Conservation (phyloP, 2,888 invertebrate genomes). For the Parascotia fuliginaria region DNA sequence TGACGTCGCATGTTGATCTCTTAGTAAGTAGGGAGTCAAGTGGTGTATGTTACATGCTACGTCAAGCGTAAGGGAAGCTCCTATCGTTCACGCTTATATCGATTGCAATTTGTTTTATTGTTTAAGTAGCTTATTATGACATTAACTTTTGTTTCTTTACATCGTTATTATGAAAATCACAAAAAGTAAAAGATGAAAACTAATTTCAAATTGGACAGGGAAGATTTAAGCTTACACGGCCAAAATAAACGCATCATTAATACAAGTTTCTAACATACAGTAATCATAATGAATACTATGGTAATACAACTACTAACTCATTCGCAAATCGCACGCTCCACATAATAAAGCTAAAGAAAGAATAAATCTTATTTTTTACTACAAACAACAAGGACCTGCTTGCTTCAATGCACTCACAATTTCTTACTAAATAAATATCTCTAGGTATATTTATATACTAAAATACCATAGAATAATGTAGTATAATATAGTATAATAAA, state of each 20-base stretch:
- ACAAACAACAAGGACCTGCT: not conserved
- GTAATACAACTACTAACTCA: not conserved
- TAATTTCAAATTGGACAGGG: too few species aligned
- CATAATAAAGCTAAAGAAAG: not conserved
- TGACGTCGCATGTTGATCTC: not conserved
- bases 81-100: not conserved
- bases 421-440: not conserved
- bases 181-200: too few species aligned
- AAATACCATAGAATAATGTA: too few species aligned
- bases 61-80: constrained; percentile 40
- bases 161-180: too few species aligned
- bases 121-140: too few species aligned
- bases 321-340: not conserved
- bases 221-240: too few species aligned
- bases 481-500: not conserved
- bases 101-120: not conserved
- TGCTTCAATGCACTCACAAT: not conserved
- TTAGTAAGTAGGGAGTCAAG: constrained; percentile 30
- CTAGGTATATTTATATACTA: not conserved
- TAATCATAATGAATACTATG: too few species aligned
- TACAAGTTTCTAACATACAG: too few species aligned
- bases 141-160: too few species aligned
- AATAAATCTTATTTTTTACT: not conserved
- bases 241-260: too few species aligned
- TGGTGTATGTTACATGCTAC: constrained; percentile 49